These are phyloP conservation scores for Falco punctatus DNA, from an alignment of 2,113 vertebrate species.

Conservation along the genomic window DNA sequence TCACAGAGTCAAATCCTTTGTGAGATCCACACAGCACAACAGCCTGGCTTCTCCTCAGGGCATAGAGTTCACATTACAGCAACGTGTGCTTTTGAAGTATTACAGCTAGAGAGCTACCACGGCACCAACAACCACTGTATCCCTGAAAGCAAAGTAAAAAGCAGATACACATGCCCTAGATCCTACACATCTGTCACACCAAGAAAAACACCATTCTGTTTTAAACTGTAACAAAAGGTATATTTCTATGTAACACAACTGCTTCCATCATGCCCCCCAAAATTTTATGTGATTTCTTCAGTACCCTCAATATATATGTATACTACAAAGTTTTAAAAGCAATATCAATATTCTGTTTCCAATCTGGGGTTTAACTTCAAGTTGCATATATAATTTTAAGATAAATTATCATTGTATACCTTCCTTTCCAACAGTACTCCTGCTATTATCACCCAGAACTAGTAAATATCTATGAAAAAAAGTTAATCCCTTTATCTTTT, in stretches of 20 bases:
- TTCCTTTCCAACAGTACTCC: neutral
- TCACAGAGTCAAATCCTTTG: neutral
- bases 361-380: neutral
- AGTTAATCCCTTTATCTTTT: neutral
- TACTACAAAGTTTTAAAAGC: neutral
- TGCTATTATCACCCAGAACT: neutral
- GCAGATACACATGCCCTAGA: neutral
- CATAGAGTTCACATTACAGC: fast-evolving
- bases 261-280: neutral
- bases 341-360: neutral
- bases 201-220: neutral
- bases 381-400: neutral
- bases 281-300: neutral
- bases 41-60: neutral
- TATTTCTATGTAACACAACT: neutral
- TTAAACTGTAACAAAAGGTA: neutral
- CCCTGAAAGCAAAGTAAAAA: neutral
- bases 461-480: neutral
- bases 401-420: neutral
- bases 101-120: neutral
- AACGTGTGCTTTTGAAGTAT: neutral
- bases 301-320: neutral
- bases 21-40: neutral
- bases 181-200: fast-evolving
- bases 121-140: fast-evolving